Evolutionary conservation across 2,113 vertebrate genomes (phyloP), one percentile per base, ranked within the genome.

Genomic region (Telmatochromis bifrenatus): DNA sequence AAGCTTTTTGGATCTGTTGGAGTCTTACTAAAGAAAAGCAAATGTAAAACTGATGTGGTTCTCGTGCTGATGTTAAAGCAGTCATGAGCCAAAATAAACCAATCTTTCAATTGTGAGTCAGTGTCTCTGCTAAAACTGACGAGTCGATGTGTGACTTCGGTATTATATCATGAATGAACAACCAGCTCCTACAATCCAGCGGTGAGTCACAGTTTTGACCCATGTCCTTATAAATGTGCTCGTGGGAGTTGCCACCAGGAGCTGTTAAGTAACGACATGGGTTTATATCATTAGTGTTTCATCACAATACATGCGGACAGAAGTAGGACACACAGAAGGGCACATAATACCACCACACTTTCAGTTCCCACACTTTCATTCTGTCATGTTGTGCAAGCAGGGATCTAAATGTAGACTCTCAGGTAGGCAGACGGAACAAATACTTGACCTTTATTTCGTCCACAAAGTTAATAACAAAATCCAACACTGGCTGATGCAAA

Each of bases 121-220:
- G 9, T 28, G 19, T 26, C 37, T 15, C 47, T 9, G 8, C 37
- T 12, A 12, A 33, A 28, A 58, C 55, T 28, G 49, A 56, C 4
- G 5, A 19, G 47, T 82, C 7, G 15, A 37, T 68, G 75, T 47
- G 49, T 39, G 65, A 81, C 21, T 82, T 92, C 10, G 4, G 53
- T 7, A 26, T 47, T 26, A 23, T 19, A 23, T 81, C 39, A 81
- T 94, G 92, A 94, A 94, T 92, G 91, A 90, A 70, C 35, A 56
- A 83, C 85, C 42, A 49, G 81, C 86, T 89, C 88, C 83, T 35
- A 79, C 65, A n/a, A 85, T 83, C 15, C 42, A 39, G 11, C 4
- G 33, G 23, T 94, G 91, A 94, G 39, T 93, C 91, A 93, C 23
- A 23, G 45, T 58, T 83, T 17, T 79, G 82, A 87, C 81, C 87